Base-by-base conservation (phyloP, 1,140 invertebrate species). In the Phenacoccus solenopsis region DNA sequence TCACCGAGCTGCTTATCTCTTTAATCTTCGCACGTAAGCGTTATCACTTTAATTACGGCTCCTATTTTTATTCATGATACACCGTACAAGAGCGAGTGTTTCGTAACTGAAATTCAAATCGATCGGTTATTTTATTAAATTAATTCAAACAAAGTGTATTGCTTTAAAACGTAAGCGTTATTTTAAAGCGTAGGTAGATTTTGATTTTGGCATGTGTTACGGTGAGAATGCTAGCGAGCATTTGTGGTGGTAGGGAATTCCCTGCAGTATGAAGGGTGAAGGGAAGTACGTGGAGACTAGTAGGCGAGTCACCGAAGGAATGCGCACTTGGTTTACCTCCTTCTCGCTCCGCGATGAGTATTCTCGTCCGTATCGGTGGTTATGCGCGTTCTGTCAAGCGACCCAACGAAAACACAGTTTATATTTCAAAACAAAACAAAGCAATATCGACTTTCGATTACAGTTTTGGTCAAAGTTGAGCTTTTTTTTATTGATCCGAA, bases 271-370 rank as follows among this genome's bases (percentile, higher is more conserved):
- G 59, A 24, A 27, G 59, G 21, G 59, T 10, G 16, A 64, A 38
- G 59, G 25, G 21, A 20, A 27, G 59, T 16, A 64, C 21, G 20
- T 64, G 59, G 59, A 64, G 59, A 64, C 59, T 64, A 24, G 59
- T 64, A 64, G 59, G 59, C 59, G 59, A 64, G 59, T 64, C 59
- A 64, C 59, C 59, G 25, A 25, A 5, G 59, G 59, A 64, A 64
- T 64, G 59, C 59, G 59, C 59, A 64, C 59, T 64, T 25, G 22
- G 59, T 64, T 25, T 24, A 27, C 25, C 25, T 3, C 21, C 59
- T 16, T 16, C 16, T 20, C 20, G 4, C 59, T 22, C 59, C 22
- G 38, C 38, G 38, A 16, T 16, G 5, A 49, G 16, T n/a, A n/a
- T 49, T 49, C 38, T 49, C 38, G 38, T 49, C 13, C 38, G 38